These are phyloP conservation scores for Riparia riparia DNA, from an alignment of 2,113 vertebrate genomes.

Conservation along the genomic window DNA sequence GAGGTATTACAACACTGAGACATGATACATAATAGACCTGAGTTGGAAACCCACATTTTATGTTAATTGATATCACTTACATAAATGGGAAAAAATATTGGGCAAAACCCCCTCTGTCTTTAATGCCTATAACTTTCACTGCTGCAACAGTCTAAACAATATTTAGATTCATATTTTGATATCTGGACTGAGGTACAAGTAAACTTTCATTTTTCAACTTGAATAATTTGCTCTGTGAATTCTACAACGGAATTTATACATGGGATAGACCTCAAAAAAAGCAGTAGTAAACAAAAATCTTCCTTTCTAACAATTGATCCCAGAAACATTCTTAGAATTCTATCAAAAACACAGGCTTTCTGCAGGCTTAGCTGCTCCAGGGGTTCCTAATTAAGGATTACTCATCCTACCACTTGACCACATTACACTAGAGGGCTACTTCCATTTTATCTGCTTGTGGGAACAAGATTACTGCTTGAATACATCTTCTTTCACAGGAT, in stretches of 20 bases:
- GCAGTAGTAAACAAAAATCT: not conserved
- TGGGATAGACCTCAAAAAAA: not conserved
- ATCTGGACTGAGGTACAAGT: not conserved
- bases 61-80: not conserved
- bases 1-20: not conserved
- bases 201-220: not conserved
- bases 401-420: not conserved
- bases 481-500: not conserved
- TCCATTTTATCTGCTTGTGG: not conserved
- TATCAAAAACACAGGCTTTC: not conserved
- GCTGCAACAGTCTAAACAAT: not conserved
- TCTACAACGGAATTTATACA: not conserved
- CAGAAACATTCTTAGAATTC: not conserved
- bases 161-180: not conserved
- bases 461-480: not conserved
- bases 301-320: not conserved
- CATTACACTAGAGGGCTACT: not conserved
- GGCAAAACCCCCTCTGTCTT: not conserved
- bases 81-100: not conserved
- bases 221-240: not conserved
- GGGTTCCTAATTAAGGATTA: not conserved
- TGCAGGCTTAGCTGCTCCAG: not conserved
- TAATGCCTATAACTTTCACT: not conserved
- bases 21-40: accelerated
- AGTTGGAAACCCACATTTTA: not conserved